Evolutionary conservation across 2,888 invertebrate species (phyloP).

Genomic region (Thera obeliscata): DNA sequence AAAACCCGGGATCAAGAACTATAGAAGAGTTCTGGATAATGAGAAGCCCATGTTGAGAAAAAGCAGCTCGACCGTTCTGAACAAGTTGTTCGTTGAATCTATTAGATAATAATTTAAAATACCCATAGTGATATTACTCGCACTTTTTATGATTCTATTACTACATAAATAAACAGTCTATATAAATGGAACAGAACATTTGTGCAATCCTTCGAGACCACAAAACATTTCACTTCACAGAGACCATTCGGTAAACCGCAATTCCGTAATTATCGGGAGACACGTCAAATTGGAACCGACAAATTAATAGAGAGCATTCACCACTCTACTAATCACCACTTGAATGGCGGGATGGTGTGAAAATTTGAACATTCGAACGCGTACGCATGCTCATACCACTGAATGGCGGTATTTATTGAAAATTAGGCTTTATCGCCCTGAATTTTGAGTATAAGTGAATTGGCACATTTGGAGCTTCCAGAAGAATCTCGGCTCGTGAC

Average conservation of each 20-base stretch:
- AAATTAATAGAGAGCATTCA: slow-evolving; percentile 70
- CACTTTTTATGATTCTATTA: neutral
- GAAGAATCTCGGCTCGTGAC: no score
- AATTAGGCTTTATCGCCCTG: neutral
- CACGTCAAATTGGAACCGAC: slow-evolving; percentile 64
- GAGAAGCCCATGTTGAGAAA: no score
- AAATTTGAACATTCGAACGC: slow-evolving; percentile 57
- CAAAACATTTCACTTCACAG: slow-evolving; percentile 35
- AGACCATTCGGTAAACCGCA: slow-evolving; percentile 51
- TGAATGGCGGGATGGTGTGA: slow-evolving; percentile 64
- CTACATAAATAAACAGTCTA: neutral
- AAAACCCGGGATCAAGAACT: no score
- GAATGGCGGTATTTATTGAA: neutral
- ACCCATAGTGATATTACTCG: neutral
- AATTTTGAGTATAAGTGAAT: neutral
- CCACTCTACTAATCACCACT: slow-evolving; percentile 67
- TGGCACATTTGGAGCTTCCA: no score
- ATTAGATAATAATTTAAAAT: no score
- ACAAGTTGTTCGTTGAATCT: no score
- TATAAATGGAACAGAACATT: neutral
- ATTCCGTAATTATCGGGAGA: slow-evolving; percentile 60
- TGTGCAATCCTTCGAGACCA: slow-evolving; percentile 15
- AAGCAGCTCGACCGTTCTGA: no score
- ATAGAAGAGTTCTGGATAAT: no score
- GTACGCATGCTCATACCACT: slow-evolving; percentile 10